Evolutionary conservation across 2,113 vertebrate genomes (phyloP), one percentile per base, ranked within the genome.

Genomic region (Lasiurus cinereus): DNA sequence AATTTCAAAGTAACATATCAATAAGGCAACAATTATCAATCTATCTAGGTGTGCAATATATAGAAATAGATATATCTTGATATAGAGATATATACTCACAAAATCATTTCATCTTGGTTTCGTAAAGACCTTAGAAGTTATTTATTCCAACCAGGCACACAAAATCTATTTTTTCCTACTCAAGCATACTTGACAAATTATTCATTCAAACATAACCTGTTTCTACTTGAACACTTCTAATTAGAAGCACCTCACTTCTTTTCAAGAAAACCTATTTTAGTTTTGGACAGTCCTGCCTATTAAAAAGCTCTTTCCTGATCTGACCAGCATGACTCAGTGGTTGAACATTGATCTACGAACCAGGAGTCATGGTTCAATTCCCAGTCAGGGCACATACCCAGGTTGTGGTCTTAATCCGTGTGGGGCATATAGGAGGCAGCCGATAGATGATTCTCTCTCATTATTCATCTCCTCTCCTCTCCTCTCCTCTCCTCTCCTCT

Each of bases 81-180:
- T 59, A 29, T 11, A 62, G 14, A 27, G 22, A 59, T 7, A 52
- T 62, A 9, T 50, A 59, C 52, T 83, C 84, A 66, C n/a, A 82
- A 95, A 96, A 84, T 83, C 13, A 90, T 22, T 52, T 91, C 31
- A 90, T 94, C 80, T 87, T 48, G 69, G 2, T 91, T 93, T 74
- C 46, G 16, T 77, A 79, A 54, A 88, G 21, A 85, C 27, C n/a
- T 92, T 84, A 74, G 24, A 82, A 72, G n/a, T 59, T 27, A 13
- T 73, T 27, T 90, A 39, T 79, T n/a, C 39, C 82, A 89, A 29
- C 6, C 27, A 76, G 27, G 0, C 48, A 83, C 50, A 80, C 6
- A 83, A 27, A 91, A 29, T 39, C 52, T 7, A 33, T 59, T 29
- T 19, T 66, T 90, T 88, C 54, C 62, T 88, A 39, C 89, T 85